A percentile compares a stretch with the other conserved stretches of the same genome.
These are phyloP conservation scores for Oryzaephilus surinamensis DNA, from an alignment of 1,140 invertebrate genomes.

Conservation along the genomic window DNA sequence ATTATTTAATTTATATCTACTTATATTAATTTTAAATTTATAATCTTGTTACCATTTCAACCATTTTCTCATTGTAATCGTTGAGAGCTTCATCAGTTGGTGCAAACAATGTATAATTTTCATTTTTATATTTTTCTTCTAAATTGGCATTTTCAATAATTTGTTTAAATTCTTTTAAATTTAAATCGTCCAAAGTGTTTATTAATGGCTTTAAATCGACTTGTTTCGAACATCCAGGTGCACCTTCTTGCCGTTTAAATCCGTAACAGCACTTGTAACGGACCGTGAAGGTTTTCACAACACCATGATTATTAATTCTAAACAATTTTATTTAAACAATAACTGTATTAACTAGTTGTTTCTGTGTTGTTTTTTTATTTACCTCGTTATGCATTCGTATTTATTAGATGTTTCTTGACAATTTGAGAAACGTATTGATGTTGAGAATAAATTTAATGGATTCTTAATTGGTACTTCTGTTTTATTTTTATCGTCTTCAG, in stretches of 20 bases:
- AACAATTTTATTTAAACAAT: conserved; percentile 8
- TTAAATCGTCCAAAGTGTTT: conserved; percentile 42
- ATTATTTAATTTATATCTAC: background rate
- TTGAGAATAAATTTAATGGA: conserved; percentile 37
- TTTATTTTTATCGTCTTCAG: conserved; percentile 28
- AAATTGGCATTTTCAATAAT: conserved; percentile 38
- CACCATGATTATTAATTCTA: conserved; percentile 45
- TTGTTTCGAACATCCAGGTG: conserved; percentile 40
- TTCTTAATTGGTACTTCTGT: conserved; percentile 14
- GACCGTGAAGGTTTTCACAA: conserved; percentile 44
- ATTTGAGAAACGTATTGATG: conserved; percentile 40
- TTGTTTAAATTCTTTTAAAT: conserved; percentile 42
- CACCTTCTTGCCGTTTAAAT: conserved; percentile 38
- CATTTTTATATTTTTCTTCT: conserved; percentile 33
- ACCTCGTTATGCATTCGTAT: conserved; percentile 47
- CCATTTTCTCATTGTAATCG: conserved; percentile 37
- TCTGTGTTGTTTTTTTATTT: conserved; percentile 29
- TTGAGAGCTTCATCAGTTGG: conserved; percentile 44
- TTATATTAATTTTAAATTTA: no score
- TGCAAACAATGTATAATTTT: conserved; percentile 45
- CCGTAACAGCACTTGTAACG: conserved; percentile 52
- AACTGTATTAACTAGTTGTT: conserved; percentile 9
- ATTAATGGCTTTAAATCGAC: conserved; percentile 41
- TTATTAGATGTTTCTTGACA: conserved; percentile 44
- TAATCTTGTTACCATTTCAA: conserved; percentile 28